Conservation (phyloP, 2,888 invertebrate genomes). For the Myopa tessellatipennis region DNA sequence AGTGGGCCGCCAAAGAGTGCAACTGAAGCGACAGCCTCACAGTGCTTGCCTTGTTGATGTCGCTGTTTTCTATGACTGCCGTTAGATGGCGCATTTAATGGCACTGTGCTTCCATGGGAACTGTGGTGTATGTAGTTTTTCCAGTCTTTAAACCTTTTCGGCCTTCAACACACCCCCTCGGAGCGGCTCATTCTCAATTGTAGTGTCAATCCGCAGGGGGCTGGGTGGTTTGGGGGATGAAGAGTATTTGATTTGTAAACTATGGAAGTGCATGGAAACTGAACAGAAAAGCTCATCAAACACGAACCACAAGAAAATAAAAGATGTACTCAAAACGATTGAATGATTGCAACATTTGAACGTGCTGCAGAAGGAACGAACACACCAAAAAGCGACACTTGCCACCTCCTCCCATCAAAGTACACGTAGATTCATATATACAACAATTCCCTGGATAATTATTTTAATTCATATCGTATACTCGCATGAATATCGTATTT, state of each 20-base stretch:
- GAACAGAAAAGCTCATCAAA: not conserved
- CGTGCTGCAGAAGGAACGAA: too few species aligned
- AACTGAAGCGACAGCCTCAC: not conserved
- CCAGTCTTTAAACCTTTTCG: not conserved
- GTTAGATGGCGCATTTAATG: constrained; percentile 3
- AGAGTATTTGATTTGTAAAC: constrained; percentile 15
- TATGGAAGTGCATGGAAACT: constrained; percentile 5
- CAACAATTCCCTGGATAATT: not conserved
- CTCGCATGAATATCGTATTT: not conserved
- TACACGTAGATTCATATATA: not conserved
- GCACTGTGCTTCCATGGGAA: constrained; percentile 6
- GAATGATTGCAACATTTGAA: constrained; percentile 5
- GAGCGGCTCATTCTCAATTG: too few species aligned
- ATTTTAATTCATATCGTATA: not conserved
- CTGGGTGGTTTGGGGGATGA: not conserved
- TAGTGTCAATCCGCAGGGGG: too few species aligned
- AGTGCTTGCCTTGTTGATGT: constrained; percentile 3
- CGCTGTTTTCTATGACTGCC: not conserved
- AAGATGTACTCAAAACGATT: not conserved
- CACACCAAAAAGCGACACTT: not conserved
- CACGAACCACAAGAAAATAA: not conserved
- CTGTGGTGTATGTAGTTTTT: not conserved
- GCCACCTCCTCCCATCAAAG: not conserved
- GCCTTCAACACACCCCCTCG: not conserved
- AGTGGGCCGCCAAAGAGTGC: not conserved